Evolutionary conservation across 2,113 vertebrate species (phyloP).

Genomic region (Todiramphus saurophagus): DNA sequence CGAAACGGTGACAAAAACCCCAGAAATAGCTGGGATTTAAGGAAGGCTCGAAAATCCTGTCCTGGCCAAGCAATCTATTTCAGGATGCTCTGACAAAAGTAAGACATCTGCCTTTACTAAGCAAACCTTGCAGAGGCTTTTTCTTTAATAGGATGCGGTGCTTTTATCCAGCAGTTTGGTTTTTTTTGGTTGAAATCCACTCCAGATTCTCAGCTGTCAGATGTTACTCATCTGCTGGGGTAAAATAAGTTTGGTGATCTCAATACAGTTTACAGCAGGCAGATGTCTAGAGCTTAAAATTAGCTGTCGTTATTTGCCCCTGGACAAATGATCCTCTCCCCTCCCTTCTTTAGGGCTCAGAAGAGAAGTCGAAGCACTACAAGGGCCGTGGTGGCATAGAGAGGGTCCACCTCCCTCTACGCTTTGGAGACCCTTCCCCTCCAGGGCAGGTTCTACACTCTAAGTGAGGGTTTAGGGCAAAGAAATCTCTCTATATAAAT

Average conservation of each 20-base stretch:
- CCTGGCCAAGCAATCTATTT: background rate
- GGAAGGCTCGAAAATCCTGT: background rate
- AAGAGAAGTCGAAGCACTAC: background rate
- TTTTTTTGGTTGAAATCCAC: background rate
- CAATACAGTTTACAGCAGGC: slow-evolving; percentile 1
- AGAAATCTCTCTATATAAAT: background rate
- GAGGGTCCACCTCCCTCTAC: fast-evolving
- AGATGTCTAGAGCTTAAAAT: slow-evolving; percentile 56
- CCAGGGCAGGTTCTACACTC: background rate
- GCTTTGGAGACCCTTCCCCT: background rate
- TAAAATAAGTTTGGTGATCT: slow-evolving; percentile 66
- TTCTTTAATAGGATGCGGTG: background rate
- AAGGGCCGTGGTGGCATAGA: fast-evolving
- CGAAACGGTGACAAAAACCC: background rate
- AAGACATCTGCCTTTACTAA: background rate
- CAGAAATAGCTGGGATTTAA: background rate
- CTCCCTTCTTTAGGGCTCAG: background rate
- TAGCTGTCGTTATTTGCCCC: background rate
- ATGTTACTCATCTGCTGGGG: slow-evolving; percentile 31
- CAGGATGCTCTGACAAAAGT: background rate
- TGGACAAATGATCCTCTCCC: background rate
- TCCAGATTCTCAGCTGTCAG: slow-evolving; percentile 57
- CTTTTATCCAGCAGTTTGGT: background rate
- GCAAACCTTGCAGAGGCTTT: background rate
- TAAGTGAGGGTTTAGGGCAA: background rate